These are phyloP conservation scores for Siniperca obscura DNA, from an alignment of 2,797 vertebrate species.

Conservation along the genomic window DNA sequence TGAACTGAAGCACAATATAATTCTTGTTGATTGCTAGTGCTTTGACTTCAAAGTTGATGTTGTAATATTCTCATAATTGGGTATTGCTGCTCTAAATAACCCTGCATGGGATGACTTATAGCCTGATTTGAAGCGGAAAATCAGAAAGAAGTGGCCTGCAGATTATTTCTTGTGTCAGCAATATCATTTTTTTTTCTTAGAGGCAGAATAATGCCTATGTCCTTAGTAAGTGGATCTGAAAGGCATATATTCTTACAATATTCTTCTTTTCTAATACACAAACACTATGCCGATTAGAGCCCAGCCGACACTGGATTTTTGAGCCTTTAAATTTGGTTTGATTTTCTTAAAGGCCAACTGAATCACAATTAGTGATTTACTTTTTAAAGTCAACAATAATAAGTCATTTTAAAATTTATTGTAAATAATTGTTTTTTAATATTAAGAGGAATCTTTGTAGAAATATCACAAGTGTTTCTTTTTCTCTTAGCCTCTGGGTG, in stretches of 20 bases:
- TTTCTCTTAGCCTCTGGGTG: too few species aligned
- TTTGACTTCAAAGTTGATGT: slow-evolving; percentile 28
- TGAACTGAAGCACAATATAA: slow-evolving; percentile 15
- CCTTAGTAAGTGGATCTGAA: background rate
- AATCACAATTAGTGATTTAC: background rate
- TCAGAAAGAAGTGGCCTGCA: slow-evolving; percentile 31
- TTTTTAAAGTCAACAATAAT: too few species aligned
- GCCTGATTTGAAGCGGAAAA: slow-evolving; percentile 29
- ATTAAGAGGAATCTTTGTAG: too few species aligned
- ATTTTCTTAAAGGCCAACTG: background rate
- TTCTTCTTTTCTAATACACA: background rate
- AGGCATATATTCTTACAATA: background rate
- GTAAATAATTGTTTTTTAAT: too few species aligned
- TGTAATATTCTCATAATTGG: slow-evolving; percentile 42
- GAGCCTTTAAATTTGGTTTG: background rate
- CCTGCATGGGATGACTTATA: slow-evolving; percentile 40
- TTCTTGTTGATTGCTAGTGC: slow-evolving; percentile 45
- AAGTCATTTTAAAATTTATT: too few species aligned
- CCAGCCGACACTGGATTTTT: background rate
- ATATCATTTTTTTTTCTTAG: background rate
- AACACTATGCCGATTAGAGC: background rate
- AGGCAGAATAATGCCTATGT: slow-evolving; percentile 3
- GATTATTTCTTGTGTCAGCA: slow-evolving; percentile 32
- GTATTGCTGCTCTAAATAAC: slow-evolving; percentile 30
- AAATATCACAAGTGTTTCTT: too few species aligned